Evolutionary conservation across 1,140 invertebrate species (phyloP).

Genomic region (Aricia agestis): DNA sequence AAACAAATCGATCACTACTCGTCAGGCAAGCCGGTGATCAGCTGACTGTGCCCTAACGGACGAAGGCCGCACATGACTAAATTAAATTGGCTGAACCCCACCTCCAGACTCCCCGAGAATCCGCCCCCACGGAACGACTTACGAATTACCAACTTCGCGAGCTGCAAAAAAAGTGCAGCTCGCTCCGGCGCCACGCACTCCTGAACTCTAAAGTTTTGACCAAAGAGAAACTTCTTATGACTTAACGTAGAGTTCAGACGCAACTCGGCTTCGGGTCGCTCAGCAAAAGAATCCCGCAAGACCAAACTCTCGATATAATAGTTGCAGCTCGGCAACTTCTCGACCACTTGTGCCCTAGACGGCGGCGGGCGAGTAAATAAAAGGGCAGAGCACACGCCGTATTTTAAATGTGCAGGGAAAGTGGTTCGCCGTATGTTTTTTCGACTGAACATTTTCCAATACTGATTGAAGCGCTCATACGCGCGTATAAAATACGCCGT

Average conservation of each 20-base stretch:
- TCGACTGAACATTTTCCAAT: too few species aligned
- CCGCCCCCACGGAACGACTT: neutral
- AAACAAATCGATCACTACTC: conserved; percentile 23
- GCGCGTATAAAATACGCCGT: too few species aligned
- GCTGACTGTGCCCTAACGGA: conserved; percentile 49
- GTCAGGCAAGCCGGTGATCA: conserved; percentile 55
- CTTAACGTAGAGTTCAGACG: neutral
- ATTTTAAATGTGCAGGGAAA: too few species aligned
- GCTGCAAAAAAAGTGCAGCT: conserved; percentile 25
- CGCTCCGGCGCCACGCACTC: conserved; percentile 12
- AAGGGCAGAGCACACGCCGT: neutral
- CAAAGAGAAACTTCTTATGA: neutral
- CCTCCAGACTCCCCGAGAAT: conserved; percentile 37
- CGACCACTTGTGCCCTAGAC: neutral
- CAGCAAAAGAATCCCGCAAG: neutral
- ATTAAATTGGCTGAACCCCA: conserved; percentile 47
- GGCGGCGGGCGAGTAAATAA: neutral
- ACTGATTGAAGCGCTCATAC: neutral
- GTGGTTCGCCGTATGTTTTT: too few species aligned
- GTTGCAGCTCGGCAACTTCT: neutral
- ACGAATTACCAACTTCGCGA: conserved; percentile 30
- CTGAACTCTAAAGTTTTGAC: neutral
- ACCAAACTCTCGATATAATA: neutral
- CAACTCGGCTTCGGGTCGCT: neutral
- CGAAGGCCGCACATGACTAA: conserved; percentile 38